Conservation (phyloP, 1,140 invertebrate species). For the Aphelinus certus region DNA sequence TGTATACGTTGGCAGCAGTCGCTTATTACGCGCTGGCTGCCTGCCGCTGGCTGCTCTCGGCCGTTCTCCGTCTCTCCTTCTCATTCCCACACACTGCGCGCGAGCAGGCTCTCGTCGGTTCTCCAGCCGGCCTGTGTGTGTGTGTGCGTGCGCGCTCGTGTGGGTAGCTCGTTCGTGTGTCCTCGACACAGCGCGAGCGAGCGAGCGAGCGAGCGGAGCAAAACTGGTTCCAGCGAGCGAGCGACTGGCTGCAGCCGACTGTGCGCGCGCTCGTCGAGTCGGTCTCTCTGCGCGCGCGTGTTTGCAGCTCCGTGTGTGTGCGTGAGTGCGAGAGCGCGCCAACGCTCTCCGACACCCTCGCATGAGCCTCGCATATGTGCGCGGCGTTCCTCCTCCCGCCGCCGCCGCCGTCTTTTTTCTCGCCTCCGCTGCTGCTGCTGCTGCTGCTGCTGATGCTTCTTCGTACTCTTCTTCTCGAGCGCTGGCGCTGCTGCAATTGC, state of each 20-base stretch:
- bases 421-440: not conserved
- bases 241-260: slow-evolving; percentile 53
- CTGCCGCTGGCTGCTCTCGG: not conserved
- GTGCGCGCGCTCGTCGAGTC: slow-evolving; percentile 44
- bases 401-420: slow-evolving; percentile 36
- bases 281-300: slow-evolving; percentile 29
- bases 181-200: slow-evolving; percentile 21
- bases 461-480: not conserved
- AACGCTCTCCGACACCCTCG: slow-evolving; percentile 54
- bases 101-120: no score
- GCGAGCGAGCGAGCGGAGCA: slow-evolving; percentile 51
- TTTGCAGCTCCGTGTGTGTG: slow-evolving; percentile 4
- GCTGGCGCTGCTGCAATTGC: not conserved
- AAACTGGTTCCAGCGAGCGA: slow-evolving; percentile 65
- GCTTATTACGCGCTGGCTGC: not conserved
- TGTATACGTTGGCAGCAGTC: no score
- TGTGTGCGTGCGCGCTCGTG: not conserved
- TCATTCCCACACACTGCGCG: not conserved
- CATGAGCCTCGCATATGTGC: slow-evolving; percentile 19
- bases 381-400: not conserved
- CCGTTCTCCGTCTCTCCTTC: not conserved
- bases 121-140: not conserved
- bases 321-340: no score
- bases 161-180: slow-evolving; percentile 22
- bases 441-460: slow-evolving; percentile 4